Percentiles rank a stretch among this genome's conserved stretches.
These are phyloP conservation scores for Anguilla rostrata DNA, from an alignment of 2,113 vertebrate genomes.

Conservation along the genomic window DNA sequence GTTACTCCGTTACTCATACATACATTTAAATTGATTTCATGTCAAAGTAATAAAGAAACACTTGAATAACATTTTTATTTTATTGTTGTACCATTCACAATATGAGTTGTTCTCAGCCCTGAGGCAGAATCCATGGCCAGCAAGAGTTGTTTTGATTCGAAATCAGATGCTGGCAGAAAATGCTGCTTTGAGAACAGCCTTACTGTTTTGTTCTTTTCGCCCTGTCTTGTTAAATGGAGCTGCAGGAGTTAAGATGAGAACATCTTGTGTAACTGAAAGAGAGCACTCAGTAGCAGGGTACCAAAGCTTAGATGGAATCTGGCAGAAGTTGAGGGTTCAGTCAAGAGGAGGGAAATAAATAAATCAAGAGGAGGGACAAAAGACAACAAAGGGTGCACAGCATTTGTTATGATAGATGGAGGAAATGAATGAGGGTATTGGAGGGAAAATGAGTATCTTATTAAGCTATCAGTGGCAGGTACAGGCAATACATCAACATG, in stretches of 20 bases:
- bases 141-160: neutral
- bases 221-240: neutral
- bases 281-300: neutral
- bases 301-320: neutral
- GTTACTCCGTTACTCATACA: neutral
- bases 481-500: neutral
- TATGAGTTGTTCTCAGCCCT: neutral
- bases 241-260: neutral
- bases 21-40: neutral
- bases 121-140: neutral
- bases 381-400: neutral
- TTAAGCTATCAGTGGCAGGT: neutral
- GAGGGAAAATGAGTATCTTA: neutral
- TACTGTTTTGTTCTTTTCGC: neutral
- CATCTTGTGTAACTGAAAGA: neutral
- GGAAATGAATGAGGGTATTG: neutral
- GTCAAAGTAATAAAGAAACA: neutral
- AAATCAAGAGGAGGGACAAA: neutral
- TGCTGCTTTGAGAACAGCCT: neutral
- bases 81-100: neutral
- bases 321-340: neutral
- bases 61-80: too few species aligned
- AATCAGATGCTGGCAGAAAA: neutral
- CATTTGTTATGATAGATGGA: neutral
- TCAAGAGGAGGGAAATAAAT: neutral